Evolutionary conservation across 1,140 invertebrate species (phyloP), one percentile per base, ranked within the genome.

Genomic region (Macrobrachium rosenbergii): DNA sequence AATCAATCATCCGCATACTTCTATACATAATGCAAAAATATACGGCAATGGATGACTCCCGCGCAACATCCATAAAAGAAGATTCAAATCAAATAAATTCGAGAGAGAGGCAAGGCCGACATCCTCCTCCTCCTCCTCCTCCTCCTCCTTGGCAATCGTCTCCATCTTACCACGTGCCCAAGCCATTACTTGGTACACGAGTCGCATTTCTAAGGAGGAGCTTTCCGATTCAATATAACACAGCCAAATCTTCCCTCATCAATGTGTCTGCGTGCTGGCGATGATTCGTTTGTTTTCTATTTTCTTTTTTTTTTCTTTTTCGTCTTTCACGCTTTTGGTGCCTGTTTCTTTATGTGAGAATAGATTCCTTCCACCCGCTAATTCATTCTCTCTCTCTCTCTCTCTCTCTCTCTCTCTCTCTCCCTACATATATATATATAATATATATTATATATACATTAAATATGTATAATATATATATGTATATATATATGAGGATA

Each of bases 361-460:
- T 52, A 21, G 21, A 28, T 58, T 52, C 43, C 75, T 45, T 52
- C 52, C 75, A 45, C 37, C 58, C 75, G 43, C 21, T 77, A 28
- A 21, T 77, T 37, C 28, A 2, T 28, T 77, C 75, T 77, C 75
- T 77, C 75, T 58, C 28, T 43, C 52, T 77, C 28, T 58, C 75
- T 77, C 16, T 58, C 8, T 45, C 37, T 77, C 75, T 77, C 75
- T 77, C 75, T 58, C 28, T 43, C 52, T 77, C 28, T 58, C 75
- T 77, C 16, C 21, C 8, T 45, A 0, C 43, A 16, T 17, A 17
- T 64, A 17, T 64, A 17, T 64, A 16, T 64, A 17, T 21, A 17
- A 21, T 52, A n/a, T 77, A 77, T 43, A 21, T 58, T 17, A 17
- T 64, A 17, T 64, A 17, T 64, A 16, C 5, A 17, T 21, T n/a